Evolutionary conservation across 1,140 invertebrate genomes (phyloP).

Genomic region (Matsumurasca onukii): DNA sequence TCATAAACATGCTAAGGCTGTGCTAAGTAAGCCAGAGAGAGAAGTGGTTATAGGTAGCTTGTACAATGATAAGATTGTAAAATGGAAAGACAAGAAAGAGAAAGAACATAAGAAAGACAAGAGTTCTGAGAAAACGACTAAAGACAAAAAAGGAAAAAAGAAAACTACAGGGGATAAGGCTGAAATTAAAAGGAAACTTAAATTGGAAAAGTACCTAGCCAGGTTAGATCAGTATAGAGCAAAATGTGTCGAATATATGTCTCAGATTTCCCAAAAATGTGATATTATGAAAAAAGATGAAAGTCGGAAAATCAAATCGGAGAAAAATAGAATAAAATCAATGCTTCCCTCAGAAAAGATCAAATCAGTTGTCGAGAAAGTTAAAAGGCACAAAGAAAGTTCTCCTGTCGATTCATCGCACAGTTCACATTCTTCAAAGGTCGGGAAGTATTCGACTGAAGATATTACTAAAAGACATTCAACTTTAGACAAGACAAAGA

Average conservation of each 20-base stretch:
- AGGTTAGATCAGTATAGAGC: conserved; percentile 11
- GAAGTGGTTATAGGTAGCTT: background rate
- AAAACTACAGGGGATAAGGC: background rate
- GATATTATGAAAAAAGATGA: conserved; percentile 9
- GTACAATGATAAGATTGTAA: background rate
- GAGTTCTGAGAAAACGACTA: background rate
- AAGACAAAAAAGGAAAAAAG: conserved; percentile 8
- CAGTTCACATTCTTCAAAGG: conserved; percentile 4
- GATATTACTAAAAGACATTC: background rate
- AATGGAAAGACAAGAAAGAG: background rate
- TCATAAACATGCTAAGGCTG: too few relatives aligned
- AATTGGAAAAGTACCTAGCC: conserved; percentile 10
- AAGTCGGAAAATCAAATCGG: background rate
- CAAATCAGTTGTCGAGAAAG: conserved; percentile 1
- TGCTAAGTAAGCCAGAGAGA: background rate
- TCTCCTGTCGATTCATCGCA: too few relatives aligned
- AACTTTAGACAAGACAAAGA: background rate
- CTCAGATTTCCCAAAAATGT: conserved; percentile 5
- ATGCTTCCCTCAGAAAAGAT: background rate
- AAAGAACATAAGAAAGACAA: background rate
- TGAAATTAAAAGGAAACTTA: background rate
- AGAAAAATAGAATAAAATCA: conserved; percentile 8
- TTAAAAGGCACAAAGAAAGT: background rate
- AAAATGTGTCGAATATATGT: conserved; percentile 9
- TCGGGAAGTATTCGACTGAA: background rate